Conservation (phyloP, 2,113 vertebrate species). For the Macquaria ambigua region DNA sequence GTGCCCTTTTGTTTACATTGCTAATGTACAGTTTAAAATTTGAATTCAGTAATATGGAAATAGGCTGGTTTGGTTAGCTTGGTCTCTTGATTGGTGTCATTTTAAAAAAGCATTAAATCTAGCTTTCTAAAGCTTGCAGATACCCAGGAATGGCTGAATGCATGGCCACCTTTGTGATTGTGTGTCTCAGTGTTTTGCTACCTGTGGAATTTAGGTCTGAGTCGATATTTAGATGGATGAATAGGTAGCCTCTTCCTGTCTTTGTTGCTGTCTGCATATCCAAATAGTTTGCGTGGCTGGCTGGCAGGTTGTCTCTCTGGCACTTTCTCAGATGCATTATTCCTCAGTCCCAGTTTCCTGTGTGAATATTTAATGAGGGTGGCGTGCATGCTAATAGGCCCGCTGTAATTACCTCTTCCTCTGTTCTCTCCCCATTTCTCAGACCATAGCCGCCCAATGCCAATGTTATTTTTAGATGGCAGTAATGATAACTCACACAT, state of each 20-base stretch:
- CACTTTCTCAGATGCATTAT: conserved; percentile 69
- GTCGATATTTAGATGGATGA: conserved; percentile 26
- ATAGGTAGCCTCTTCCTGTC: conserved; percentile 23
- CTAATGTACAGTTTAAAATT: conserved; percentile 51
- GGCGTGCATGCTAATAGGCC: conserved; percentile 78
- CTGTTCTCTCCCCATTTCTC: conserved; percentile 73
- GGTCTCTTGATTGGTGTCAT: conserved; percentile 25
- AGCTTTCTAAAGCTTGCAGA: conserved; percentile 7
- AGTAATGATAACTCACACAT: conserved; percentile 77
- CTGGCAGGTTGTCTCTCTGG: conserved; percentile 62
- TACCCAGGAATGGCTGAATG: background rate
- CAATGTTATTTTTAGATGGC: conserved; percentile 86
- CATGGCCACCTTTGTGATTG: conserved; percentile 8
- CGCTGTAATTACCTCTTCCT: conserved; percentile 81
- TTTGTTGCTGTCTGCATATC: conserved; percentile 50
- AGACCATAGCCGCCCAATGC: conserved; percentile 62
- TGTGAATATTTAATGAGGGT: conserved; percentile 84
- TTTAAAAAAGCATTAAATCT: conserved; percentile 16
- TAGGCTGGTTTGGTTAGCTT: conserved; percentile 13
- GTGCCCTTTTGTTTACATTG: conserved; percentile 61
- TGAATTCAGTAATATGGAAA: conserved; percentile 41
- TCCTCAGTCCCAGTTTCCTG: conserved; percentile 74
- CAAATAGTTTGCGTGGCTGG: conserved; percentile 47
- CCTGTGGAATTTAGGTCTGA: conserved; percentile 1
- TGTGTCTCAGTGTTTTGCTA: background rate